Base-by-base conservation (phyloP, 2,113 vertebrate species). In the Grammomys dolichurus region DNA sequence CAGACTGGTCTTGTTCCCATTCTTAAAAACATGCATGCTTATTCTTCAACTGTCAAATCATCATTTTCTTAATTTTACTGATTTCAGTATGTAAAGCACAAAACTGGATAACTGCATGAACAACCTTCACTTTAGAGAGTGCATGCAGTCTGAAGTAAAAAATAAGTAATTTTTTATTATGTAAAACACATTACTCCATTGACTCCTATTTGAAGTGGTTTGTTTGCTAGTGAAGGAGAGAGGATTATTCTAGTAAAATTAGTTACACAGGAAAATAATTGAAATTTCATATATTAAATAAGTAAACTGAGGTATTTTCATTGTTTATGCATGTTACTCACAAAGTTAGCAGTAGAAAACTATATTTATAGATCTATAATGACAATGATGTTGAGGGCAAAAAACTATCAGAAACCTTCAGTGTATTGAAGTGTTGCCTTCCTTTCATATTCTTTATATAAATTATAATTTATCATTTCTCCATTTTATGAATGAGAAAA, bases 1-100 rank as follows among this genome's bases (percentile, higher is more conserved):
- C 96, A 78, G 98, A 97, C 96, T 96, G 97, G 97, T 94, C 94
- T 96, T 77, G 77, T 92, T 98, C 98, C 98, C 95, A 88, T 97
- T 98, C 98, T 94, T 97, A 97, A 65, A 95, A 97, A 92, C 95
- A 95, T 96, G 93, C 85, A 70, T 95, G 58, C 84, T 96, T 60
- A 91, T 96, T 96, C 94, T 84, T 97, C 97, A 97, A 95, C 97
- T 97, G 96, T 98, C 98, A 97, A 98, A 96, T 98, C 93, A 86
- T 97, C 33, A 91, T 97, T 98, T 98, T 98, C 96, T 96, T 98
- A 97, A 98, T 98, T 97, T 94, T 84, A n/a, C 87, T 73, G 86
- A 92, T 87, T 95, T 95, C 84, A 94, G 80, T 76, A 95, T 76
- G 58, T 76, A n/a, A 54, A 96, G 58, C 63, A 28, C 75, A 94